Evolutionary conservation across 2,888 invertebrate species (phyloP).

Genomic region (Oscheius sp.): DNA sequence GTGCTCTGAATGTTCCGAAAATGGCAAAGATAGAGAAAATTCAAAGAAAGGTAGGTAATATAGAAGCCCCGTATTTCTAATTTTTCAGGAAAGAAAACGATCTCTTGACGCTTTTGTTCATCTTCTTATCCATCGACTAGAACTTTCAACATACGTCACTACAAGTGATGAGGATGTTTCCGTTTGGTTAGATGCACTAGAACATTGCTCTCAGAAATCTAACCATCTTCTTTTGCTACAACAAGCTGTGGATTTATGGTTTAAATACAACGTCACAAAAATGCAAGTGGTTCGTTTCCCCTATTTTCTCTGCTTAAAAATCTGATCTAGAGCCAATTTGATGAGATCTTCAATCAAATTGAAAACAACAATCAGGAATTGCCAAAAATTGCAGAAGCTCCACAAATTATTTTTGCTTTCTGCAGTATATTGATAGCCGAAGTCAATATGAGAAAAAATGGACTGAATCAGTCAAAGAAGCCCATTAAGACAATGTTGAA

Average conservation of each 20-base stretch:
- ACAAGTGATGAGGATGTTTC: not conserved
- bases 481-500: not conserved
- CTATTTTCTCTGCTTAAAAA: not conserved
- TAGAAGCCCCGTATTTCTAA: too few relatives aligned
- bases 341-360: not conserved
- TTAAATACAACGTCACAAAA: not conserved
- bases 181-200: not conserved
- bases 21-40: not conserved
- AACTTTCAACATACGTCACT: not conserved
- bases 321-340: conserved; percentile 1
- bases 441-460: not conserved
- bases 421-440: conserved; percentile 5
- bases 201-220: conserved; percentile 1
- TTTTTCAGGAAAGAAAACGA: not conserved
- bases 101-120: not conserved
- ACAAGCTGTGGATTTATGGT: conserved; percentile 10
- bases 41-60: not conserved
- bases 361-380: not conserved
- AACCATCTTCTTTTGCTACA: conserved; percentile 2
- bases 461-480: not conserved
- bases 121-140: not conserved
- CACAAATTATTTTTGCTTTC: not conserved
- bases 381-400: not conserved
- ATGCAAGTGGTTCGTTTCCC: not conserved
- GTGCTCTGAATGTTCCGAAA: not conserved